phyloP scores from a whole-genome alignment of 2,113 vertebrate species.

The Craseonycteris thonglongyai region DNA sequence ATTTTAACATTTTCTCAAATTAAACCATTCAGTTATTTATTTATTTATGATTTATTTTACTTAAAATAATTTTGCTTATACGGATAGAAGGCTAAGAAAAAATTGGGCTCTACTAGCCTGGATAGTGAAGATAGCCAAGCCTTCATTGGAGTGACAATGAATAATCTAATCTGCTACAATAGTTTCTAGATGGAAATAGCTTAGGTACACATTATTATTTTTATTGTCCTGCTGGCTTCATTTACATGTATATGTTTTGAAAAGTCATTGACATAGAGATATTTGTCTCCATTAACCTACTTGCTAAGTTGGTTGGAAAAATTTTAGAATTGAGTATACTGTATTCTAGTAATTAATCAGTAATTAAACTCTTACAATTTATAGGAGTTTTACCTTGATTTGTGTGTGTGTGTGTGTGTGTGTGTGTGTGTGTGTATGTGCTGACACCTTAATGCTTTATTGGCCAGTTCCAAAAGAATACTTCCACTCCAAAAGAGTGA shows the following conservation, averaged over 20 bases:
- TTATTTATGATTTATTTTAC: background rate
- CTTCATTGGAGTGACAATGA: fast-evolving
- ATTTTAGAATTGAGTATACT: background rate
- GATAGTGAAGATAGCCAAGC: background rate
- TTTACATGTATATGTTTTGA: background rate
- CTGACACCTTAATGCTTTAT: slow-evolving; percentile 12
- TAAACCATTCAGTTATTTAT: background rate
- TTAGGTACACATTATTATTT: background rate
- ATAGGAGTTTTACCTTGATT: background rate
- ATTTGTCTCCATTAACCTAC: background rate
- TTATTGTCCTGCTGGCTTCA: background rate
- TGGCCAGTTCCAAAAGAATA: background rate
- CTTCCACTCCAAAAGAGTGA: background rate
- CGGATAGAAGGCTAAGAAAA: background rate
- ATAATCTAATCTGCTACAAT: background rate
- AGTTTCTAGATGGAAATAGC: background rate
- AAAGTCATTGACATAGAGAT: background rate
- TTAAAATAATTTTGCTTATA: background rate
- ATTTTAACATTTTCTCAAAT: background rate
- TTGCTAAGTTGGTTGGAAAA: background rate
- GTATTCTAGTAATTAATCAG: background rate
- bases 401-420: too few relatives aligned
- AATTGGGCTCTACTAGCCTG: background rate
- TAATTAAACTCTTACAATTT: slow-evolving; percentile 47
- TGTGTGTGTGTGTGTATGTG: too few relatives aligned